Conservation (phyloP, 2,888 invertebrate species). For the Celastrina argiolus region DNA sequence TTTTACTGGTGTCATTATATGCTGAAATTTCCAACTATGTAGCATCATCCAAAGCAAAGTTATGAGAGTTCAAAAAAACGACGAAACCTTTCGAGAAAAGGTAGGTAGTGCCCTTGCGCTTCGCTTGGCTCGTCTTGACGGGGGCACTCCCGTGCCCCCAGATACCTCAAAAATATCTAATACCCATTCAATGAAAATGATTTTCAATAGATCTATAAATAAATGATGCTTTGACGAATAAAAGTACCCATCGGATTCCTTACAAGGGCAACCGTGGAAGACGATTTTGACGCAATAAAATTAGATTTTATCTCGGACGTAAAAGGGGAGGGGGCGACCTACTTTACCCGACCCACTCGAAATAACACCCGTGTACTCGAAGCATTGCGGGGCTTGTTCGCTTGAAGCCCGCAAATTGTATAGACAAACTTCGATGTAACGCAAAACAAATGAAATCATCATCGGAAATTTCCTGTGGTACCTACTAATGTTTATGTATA, state of each 20-base stretch:
- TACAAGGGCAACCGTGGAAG: slow-evolving; percentile 43
- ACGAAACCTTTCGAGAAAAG: too few relatives aligned
- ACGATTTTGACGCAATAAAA: slow-evolving; percentile 67
- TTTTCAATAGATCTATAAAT: slow-evolving; percentile 9
- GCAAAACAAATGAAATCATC: slow-evolving; percentile 31
- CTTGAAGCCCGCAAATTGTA: slow-evolving; percentile 39
- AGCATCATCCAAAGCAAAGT: too few relatives aligned
- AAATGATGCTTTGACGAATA: slow-evolving; percentile 9
- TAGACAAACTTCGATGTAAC: slow-evolving; percentile 55
- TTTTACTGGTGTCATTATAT: too few relatives aligned
- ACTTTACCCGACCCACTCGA: slow-evolving; percentile 51
- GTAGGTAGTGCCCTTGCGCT: too few relatives aligned
- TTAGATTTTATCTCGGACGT: slow-evolving; percentile 66
- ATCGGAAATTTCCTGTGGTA: too few relatives aligned
- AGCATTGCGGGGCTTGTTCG: slow-evolving; percentile 41
- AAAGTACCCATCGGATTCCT: slow-evolving; percentile 25
- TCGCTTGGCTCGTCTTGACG: too few relatives aligned
- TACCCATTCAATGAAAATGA: neutral
- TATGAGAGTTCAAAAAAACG: too few relatives aligned
- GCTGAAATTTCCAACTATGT: too few relatives aligned
- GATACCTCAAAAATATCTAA: too few relatives aligned
- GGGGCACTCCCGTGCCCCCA: too few relatives aligned
- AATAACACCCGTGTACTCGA: slow-evolving; percentile 34
- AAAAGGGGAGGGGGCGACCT: slow-evolving; percentile 61
- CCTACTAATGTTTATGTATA: too few relatives aligned